Conservation (phyloP, 2,888 invertebrate species). For the Torymus aiolomorphi region DNA sequence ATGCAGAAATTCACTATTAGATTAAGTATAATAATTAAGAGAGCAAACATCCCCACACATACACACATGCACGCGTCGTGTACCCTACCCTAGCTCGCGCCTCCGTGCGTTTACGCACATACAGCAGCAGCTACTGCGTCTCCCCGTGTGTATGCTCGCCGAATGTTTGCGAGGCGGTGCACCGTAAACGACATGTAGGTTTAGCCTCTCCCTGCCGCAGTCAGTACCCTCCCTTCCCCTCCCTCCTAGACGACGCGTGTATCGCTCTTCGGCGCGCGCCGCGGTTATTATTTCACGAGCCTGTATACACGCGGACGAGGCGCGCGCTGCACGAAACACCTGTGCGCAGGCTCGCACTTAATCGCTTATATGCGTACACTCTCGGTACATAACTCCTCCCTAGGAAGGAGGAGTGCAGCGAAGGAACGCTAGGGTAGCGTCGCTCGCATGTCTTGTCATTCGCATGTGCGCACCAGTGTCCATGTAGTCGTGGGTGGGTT, state of each 20-base stretch:
- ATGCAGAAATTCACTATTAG: conserved; percentile 25
- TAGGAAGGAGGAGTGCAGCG: no score
- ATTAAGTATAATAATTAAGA: conserved; percentile 37
- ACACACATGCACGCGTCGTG: background rate
- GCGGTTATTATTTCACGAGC: conserved; percentile 63
- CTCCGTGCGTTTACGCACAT: conserved; percentile 9
- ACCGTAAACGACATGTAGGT: conserved; percentile 57
- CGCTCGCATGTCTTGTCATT: no score
- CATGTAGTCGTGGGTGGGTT: no score
- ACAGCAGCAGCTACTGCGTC: conserved; percentile 24
- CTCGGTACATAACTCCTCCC: background rate
- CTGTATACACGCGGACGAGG: conserved; percentile 47
- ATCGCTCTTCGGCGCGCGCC: conserved; percentile 5
- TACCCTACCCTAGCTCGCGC: background rate
- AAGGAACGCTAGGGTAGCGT: no score
- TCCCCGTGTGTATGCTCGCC: conserved; percentile 41
- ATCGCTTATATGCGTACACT: conserved; percentile 6
- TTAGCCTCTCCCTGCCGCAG: conserved; percentile 29
- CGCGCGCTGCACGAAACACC: conserved; percentile 32
- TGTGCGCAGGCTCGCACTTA: conserved; percentile 31
- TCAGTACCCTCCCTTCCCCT: conserved; percentile 36
- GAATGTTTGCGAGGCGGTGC: conserved; percentile 59
- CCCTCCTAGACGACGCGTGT: background rate
- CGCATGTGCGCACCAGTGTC: no score
- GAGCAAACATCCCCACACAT: conserved; percentile 12